Evolutionary conservation across 2,888 invertebrate species (phyloP), one percentile per base, ranked within the genome.

Genomic region (Nomada flava): DNA sequence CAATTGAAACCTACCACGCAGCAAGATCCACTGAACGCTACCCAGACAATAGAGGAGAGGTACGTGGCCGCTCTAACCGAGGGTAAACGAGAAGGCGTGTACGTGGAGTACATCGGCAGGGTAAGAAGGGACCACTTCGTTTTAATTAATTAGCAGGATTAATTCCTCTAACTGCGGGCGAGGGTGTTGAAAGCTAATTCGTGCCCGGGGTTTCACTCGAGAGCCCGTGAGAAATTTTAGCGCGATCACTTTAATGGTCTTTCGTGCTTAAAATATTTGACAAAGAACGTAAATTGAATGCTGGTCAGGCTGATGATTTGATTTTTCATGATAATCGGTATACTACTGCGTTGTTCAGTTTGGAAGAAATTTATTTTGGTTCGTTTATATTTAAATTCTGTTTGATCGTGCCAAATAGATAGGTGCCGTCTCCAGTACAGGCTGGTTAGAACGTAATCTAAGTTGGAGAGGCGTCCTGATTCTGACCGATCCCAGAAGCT

Each of bases 401-500:
- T 7, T n/a, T 53, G 52, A n/a, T n/a, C n/a, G 20, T n/a, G 20
- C n/a, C 5, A 5, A 57, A 52, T 89, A 96, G 96, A 94, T 95
- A 90, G 96, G 96, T 88, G 97, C 97, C 53, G 95, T 96, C 18
- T 97, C 96, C 60, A 96, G 96, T 85, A 96, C 96, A 1, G 95
- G 95, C 86, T 97, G 95, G 95, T 94, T 98, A 86, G 96, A 97
- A 92, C 94, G 95, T 63, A 95, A 95, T 74, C 95, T 96, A 26
- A 95, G 95, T 81, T 98, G 98, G 98, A 95, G 95, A 89, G 98
- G 98, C 1, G 94, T 97, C 26, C 95, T 96, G 68, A 96, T 97
- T 69, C 96, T 98, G 85, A 97, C 97, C 0, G 97, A 97, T 88
- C 96, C 97, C 0, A 93, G 96, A n/a, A 96, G 96, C 94, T 98